These are phyloP conservation scores for Ammospiza caudacuta DNA, from an alignment of 2,113 vertebrate genomes.

Conservation along the genomic window DNA sequence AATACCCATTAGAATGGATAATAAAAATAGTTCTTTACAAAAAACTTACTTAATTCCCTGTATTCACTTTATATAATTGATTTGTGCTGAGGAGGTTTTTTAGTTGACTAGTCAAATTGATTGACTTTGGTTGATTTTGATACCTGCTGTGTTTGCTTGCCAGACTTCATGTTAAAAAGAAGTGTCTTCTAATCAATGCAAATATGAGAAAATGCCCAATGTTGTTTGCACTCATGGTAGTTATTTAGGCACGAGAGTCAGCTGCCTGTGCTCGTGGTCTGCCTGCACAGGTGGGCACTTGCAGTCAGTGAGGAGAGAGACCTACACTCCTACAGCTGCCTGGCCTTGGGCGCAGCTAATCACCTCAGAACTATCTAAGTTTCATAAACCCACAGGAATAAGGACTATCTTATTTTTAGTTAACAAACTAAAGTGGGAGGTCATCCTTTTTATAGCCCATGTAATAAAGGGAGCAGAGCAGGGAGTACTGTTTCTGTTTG, in stretches of 20 bases:
- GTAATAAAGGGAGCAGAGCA: background rate
- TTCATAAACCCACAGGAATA: background rate
- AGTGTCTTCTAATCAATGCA: background rate
- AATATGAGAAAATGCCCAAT: background rate
- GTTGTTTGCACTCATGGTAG: background rate
- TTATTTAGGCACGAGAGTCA: background rate
- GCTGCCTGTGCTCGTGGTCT: rapidly evolving
- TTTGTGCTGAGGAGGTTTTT: background rate
- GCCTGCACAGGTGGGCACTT: background rate
- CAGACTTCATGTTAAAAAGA: background rate
- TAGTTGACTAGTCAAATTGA: background rate
- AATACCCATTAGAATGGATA: background rate
- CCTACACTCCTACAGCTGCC: background rate
- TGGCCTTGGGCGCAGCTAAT: background rate
- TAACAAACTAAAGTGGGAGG: background rate
- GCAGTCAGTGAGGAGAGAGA: background rate
- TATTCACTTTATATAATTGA: background rate
- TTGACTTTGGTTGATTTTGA: background rate
- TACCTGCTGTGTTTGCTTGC: background rate
- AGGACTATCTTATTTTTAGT: background rate
- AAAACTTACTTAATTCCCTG: background rate
- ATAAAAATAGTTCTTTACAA: background rate
- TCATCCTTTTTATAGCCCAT: background rate
- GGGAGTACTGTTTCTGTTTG: background rate
- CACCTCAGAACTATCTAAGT: background rate